Evolutionary conservation across 2,113 vertebrate species (phyloP), one percentile per base, ranked within the genome.

Genomic region (Scatophagus argus): DNA sequence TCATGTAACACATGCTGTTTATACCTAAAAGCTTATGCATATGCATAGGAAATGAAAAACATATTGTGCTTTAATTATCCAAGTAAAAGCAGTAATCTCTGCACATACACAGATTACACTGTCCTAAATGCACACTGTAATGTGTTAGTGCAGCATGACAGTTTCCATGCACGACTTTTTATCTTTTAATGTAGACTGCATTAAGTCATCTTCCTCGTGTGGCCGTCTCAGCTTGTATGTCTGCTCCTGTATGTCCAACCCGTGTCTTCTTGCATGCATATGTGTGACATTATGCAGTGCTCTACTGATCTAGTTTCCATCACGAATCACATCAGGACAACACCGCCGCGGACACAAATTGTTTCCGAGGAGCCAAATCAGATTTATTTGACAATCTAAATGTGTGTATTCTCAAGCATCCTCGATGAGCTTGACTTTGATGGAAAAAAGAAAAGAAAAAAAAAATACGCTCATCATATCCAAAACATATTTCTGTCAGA

Each of bases 401-500:
- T 23, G 8, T 47, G 16, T 54, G 36, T 44, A 32, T 59, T 54
- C 27, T 43, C 46, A 14, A 16, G 36, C 69, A 8, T 58, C 58
- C 29, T 41, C 1, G n/a, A 69, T 56, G 54, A 62, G 51, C 78
- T 52, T 67, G 51, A 81, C 51, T 74, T 62, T 43, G 34, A 56
- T 17, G 41, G 47, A 72, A 60, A 77, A n/a, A n/a, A n/a, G n/a
- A n/a, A n/a, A n/a, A n/a, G n/a, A n/a, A n/a, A n/a, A n/a, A n/a
- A n/a, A n/a, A n/a, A 66, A 66, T 54, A 69, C 4, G 1, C 66
- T 66, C 6, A 21, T 70, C 54, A 47, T 0, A 4, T 76, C n/a
- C 39, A 12, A 74, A 78, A 63, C 76, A 61, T 39, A 66, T 77
- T 74, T 69, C 60, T 75, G 75, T 84, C 80, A 62, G 31, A 79